phyloP scores from a whole-genome alignment of 1,140 invertebrate species.

The Hypothenemus hampei region DNA sequence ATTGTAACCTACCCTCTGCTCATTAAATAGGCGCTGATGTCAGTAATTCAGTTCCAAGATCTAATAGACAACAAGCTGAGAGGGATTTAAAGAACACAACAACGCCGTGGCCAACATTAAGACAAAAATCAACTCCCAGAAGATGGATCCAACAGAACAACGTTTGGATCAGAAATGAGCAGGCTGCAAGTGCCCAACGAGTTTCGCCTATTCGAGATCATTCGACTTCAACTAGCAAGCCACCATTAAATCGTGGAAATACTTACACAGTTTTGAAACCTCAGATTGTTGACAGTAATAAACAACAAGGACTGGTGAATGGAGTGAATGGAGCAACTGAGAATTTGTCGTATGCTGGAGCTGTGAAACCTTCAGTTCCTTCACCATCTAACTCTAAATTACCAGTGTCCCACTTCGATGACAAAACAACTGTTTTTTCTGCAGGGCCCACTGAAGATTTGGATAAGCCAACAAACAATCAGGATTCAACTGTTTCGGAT shows the following conservation, averaged over 20 bases:
- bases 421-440: constrained; percentile 10
- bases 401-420: too few relatives aligned
- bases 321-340: background rate
- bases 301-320: background rate
- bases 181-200: background rate
- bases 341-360: constrained; percentile 4
- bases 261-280: constrained; percentile 1
- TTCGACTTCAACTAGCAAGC: background rate
- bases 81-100: constrained; percentile 4
- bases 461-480: background rate
- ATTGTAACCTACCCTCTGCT: background rate
- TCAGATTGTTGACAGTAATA: background rate
- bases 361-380: background rate
- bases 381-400: background rate
- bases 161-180: constrained; percentile 29
- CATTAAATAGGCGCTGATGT: constrained; percentile 4
- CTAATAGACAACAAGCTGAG: background rate
- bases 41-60: background rate
- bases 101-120: constrained; percentile 32
- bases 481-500: constrained; percentile 41
- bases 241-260: constrained; percentile 2
- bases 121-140: constrained; percentile 15
- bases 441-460: constrained; percentile 19
- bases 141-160: constrained; percentile 27
- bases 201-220: background rate